Evolutionary conservation across 1,140 invertebrate genomes (phyloP).

Genomic region (Sarcophaga bullata): DNA sequence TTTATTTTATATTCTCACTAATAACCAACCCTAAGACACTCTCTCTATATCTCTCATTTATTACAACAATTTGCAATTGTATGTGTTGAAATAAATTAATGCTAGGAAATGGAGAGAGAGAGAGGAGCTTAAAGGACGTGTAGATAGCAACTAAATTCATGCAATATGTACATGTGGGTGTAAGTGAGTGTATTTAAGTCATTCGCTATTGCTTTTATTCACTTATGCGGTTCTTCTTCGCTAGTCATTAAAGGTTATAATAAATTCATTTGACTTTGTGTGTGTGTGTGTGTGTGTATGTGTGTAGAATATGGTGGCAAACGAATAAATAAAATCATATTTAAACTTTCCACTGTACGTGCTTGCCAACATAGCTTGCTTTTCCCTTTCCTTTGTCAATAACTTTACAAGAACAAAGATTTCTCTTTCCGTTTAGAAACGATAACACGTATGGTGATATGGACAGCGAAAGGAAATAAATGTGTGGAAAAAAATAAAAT

Average conservation of each 20-base stretch:
- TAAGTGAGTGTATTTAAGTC: neutral
- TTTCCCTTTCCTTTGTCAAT: neutral
- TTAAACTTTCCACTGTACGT: neutral
- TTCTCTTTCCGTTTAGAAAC: neutral
- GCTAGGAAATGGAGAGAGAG: neutral
- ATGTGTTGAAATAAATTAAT: neutral
- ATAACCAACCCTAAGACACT: too few species aligned
- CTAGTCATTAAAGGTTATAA: slow-evolving; percentile 63
- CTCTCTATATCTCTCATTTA: neutral
- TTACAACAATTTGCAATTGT: neutral
- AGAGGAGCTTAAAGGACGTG: neutral
- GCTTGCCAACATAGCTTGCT: too few species aligned
- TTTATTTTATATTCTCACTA: too few species aligned
- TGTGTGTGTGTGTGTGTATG: slow-evolving; percentile 30
- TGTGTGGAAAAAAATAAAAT: too few species aligned
- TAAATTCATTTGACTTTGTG: slow-evolving; percentile 64
- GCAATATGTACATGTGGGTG: neutral
- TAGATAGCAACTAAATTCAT: slow-evolving; percentile 13
- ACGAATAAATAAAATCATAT: slow-evolving; percentile 35
- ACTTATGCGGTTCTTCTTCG: slow-evolving; percentile 41
- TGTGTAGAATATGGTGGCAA: slow-evolving; percentile 21
- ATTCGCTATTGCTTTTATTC: neutral
- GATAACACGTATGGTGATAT: neutral
- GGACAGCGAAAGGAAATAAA: too few species aligned
- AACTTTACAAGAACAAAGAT: neutral